These are phyloP conservation scores for Paramormyrops kingsleyae DNA, from an alignment of 2,113 vertebrate genomes.

Conservation along the genomic window DNA sequence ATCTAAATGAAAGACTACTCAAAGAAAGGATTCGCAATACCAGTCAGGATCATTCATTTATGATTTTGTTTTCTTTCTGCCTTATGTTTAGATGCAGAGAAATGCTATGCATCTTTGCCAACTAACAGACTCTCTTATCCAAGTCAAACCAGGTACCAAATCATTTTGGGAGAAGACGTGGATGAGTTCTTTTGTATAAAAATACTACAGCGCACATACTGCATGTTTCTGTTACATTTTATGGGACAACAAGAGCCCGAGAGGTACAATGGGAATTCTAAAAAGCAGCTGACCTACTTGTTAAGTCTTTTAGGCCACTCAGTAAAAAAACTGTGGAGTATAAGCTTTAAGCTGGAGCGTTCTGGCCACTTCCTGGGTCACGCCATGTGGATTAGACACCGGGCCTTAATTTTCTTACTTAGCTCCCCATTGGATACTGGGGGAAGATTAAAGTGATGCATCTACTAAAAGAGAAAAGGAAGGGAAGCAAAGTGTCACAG, in stretches of 20 bases:
- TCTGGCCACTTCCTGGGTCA: neutral
- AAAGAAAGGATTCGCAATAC: neutral
- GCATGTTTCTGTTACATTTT: conserved; percentile 3
- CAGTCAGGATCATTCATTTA: neutral
- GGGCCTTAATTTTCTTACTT: neutral
- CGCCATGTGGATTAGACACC: neutral
- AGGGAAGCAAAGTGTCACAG: neutral
- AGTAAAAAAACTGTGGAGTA: conserved; percentile 14
- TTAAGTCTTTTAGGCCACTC: neutral
- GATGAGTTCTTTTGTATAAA: neutral
- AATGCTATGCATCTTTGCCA: neutral
- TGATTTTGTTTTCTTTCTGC: neutral
- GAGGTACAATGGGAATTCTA: neutral
- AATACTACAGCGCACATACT: neutral
- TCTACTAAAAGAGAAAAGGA: neutral
- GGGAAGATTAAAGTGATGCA: neutral
- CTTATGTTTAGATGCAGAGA: neutral
- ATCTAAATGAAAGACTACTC: neutral
- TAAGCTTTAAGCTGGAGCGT: conserved; percentile 18
- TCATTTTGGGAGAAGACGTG: neutral
- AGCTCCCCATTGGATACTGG: neutral
- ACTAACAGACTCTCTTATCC: neutral
- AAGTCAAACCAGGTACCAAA: neutral
- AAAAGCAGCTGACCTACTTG: conserved; percentile 57
- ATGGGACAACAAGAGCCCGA: conserved; percentile 9